Evolutionary conservation across 2,888 invertebrate genomes (phyloP), one percentile per base, ranked within the genome.

Genomic region (Crossocerus cetratus): DNA sequence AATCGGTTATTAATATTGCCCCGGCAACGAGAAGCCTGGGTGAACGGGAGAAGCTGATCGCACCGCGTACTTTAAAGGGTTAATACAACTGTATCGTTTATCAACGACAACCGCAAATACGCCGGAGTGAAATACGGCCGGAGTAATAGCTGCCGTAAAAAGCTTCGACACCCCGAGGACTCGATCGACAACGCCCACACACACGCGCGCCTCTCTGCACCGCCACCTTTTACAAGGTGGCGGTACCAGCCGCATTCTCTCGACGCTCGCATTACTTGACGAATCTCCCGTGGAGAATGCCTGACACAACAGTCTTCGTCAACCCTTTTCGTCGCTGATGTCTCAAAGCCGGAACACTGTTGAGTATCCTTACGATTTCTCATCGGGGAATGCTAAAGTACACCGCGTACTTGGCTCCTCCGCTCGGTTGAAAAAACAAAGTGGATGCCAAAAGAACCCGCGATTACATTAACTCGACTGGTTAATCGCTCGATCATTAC

Each of bases 91-190:
- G 84, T 85, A 86, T 87, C 86, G 84, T 87, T 86, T 86, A 87
- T 87, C 87, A 87, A 86, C 84, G 86, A 86, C 86, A 86, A 78
- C 73, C 80, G 83, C 83, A 84, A 86, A 86, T 86, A 85, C 79
- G 83, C 74, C 83, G 80, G 32, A 81, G 83, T 84, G 86, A 86
- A 84, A 86, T 86, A 86, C 78, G 82, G 79, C 82, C 74, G 81
- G 70, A 78, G 83, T 83, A 86, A 84, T 85, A 80, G 81, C 74
- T 61, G 74, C 62, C 62, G 68, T 81, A 83, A 85, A 84, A 86
- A 86, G 72, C 76, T 73, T 72, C 78, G 79, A 83, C 75, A 73
- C 75, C 83, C 82, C 71, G 76, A 80, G 85, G 85, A 80, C 80
- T 73, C 81, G 84, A 87, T 86, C 85, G 86, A 86, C 85, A 86